Evolutionary conservation across 2,113 vertebrate species (phyloP).

Genomic region (Romanogobio albipinnatus): DNA sequence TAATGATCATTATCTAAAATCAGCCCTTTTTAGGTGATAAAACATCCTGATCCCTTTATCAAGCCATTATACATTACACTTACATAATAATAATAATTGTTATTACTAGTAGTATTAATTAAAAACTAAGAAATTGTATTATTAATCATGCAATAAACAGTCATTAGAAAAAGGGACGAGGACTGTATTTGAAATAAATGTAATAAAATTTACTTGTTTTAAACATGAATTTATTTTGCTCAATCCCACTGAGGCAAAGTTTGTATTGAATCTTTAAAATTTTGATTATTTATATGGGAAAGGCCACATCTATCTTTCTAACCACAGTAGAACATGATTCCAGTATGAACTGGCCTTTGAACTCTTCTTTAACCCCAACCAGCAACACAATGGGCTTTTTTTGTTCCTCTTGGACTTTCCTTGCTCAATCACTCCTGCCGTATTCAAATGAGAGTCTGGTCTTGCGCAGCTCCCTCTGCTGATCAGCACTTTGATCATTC

Average conservation of each 20-base stretch:
- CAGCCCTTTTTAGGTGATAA: not conserved
- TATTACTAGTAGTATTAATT: not conserved
- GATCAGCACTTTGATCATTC: conserved; percentile 75
- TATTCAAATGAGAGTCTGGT: conserved; percentile 48
- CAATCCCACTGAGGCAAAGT: not conserved
- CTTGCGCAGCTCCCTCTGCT: conserved; percentile 50
- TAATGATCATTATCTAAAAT: not conserved
- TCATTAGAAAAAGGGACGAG: not conserved
- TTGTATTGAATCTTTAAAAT: conserved; percentile 1
- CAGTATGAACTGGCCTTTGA: not conserved
- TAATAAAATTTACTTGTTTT: not conserved
- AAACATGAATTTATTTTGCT: not conserved
- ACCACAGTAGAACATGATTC: not conserved
- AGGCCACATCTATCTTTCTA: not conserved
- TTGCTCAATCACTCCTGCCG: conserved; percentile 12
- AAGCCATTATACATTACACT: not conserved
- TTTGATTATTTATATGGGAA: not conserved
- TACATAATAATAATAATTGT: not conserved
- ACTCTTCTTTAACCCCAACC: not conserved
- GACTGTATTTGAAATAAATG: not conserved
- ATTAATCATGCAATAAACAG: not conserved
- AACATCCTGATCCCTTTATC: not conserved
- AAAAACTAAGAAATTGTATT: not conserved
- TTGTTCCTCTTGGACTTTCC: not conserved
- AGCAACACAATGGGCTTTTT: conserved; percentile 13